Evolutionary conservation across 2,113 vertebrate species (phyloP).

Genomic region (Pachyramphus minor): DNA sequence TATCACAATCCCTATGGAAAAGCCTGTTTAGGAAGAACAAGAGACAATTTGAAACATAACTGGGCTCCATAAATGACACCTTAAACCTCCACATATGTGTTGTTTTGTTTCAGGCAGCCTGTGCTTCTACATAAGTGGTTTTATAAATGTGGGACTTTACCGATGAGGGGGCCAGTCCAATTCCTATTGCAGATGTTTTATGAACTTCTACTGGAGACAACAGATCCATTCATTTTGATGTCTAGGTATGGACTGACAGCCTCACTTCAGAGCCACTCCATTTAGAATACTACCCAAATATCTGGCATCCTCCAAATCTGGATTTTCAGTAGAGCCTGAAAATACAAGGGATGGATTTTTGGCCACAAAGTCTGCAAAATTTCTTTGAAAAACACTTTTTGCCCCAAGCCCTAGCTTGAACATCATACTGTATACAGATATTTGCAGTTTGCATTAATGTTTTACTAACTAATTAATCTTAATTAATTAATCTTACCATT

Average conservation of each 20-base stretch:
- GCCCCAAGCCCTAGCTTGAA: background rate
- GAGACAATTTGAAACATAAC: background rate
- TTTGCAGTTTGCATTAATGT: background rate
- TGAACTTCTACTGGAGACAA: background rate
- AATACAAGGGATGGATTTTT: background rate
- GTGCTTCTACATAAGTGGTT: background rate
- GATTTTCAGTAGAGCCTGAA: background rate
- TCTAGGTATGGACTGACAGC: background rate
- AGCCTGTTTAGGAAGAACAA: background rate
- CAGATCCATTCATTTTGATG: background rate
- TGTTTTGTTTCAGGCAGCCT: background rate
- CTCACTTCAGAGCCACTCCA: background rate
- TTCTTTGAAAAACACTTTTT: background rate
- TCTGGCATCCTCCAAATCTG: fast-evolving
- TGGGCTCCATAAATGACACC: background rate
- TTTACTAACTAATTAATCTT: background rate
- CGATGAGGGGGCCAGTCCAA: background rate
- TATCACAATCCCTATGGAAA: background rate
- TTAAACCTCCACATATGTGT: background rate
- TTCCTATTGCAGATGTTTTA: background rate
- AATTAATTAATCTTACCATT: slow-evolving; percentile 2
- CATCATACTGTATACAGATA: background rate
- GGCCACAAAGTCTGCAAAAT: background rate
- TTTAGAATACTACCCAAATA: background rate
- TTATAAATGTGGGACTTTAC: background rate